phyloP scores from a whole-genome alignment of 2,888 invertebrate species.

The Deilephila porcellus region DNA sequence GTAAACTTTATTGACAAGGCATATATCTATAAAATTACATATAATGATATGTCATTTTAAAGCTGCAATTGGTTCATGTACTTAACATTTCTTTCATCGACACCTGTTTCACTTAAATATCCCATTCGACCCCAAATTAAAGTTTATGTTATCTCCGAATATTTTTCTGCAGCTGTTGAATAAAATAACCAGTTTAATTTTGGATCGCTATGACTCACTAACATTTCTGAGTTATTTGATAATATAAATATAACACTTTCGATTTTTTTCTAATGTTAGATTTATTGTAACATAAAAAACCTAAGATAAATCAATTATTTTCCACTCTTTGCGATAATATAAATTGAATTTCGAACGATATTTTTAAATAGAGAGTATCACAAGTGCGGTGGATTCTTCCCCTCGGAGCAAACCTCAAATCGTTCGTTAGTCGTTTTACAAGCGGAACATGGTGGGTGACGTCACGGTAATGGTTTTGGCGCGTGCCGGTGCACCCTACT shows the following conservation, averaged over 20 bases:
- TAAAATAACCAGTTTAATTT: neutral
- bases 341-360: conserved; percentile 27
- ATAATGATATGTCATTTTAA: too few species aligned
- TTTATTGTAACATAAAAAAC: neutral
- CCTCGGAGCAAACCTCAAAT: conserved; percentile 57
- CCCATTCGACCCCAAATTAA: too few species aligned
- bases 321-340: neutral
- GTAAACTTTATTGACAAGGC: too few species aligned
- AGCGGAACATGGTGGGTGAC: conserved; percentile 60
- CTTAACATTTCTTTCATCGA: too few species aligned
- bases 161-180: neutral
- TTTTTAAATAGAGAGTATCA: conserved; percentile 19
- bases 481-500: conserved; percentile 66
- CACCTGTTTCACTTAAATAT: too few species aligned
- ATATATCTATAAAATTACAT: too few species aligned
- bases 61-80: too few species aligned
- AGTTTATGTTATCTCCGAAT: too few species aligned
- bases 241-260: too few species aligned
- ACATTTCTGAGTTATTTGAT: too few species aligned
- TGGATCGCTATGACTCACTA: too few species aligned
- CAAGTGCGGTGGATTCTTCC: conserved; percentile 4
- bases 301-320: conserved; percentile 3
- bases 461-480: conserved; percentile 70
- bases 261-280: neutral
- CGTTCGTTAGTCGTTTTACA: conserved; percentile 70